Conservation (phyloP, 2,113 vertebrate species). For the Oncorhynchus masou region DNA sequence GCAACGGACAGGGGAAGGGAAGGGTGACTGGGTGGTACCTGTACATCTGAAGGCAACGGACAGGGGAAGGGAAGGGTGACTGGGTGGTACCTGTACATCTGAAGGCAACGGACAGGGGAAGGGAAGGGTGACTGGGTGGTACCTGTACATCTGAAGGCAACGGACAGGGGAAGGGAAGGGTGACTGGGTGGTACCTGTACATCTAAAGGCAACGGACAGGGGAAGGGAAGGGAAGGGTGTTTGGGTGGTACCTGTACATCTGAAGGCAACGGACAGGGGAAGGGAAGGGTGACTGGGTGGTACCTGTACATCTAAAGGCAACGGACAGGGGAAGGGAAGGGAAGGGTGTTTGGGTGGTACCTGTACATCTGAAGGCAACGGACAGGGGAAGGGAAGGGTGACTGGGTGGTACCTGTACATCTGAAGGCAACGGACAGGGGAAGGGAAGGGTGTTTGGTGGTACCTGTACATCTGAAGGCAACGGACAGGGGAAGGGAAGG, state of each 20-base stretch:
- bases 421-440: slow-evolving; percentile 83
- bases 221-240: neutral
- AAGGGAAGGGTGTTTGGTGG: neutral
- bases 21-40: slow-evolving; percentile 73
- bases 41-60: slow-evolving; percentile 94
- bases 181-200: slow-evolving; percentile 83
- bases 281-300: neutral
- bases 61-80: neutral
- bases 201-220: slow-evolving; percentile 87
- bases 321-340: slow-evolving; percentile 52
- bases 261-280: slow-evolving; percentile 81
- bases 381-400: neutral
- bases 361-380: slow-evolving; percentile 97
- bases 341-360: slow-evolving; percentile 64
- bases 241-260: slow-evolving; percentile 88
- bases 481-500: slow-evolving; percentile 50
- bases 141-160: slow-evolving; percentile 99
- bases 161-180: slow-evolving; percentile 26
- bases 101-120: slow-evolving; percentile 78
- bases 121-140: slow-evolving; percentile 30
- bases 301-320: slow-evolving; percentile 99
- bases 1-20: slow-evolving; percentile 69
- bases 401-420: slow-evolving; percentile 86
- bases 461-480: slow-evolving; percentile 98
- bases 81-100: slow-evolving; percentile 90